Conservation (phyloP, 2,888 invertebrate species). For the Hesperia comma region DNA sequence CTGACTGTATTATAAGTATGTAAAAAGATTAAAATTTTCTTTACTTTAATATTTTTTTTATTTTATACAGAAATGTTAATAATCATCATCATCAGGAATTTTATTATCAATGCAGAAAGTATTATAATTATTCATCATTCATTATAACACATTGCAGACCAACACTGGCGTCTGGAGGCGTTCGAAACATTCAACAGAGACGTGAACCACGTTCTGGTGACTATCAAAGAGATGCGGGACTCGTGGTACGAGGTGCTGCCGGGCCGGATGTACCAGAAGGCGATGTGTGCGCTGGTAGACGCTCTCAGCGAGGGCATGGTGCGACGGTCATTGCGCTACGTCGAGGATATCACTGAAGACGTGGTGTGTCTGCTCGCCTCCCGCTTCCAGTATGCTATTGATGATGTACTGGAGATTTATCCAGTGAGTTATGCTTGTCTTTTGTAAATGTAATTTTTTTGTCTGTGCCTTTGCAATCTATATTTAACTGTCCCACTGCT, state of each 20-base stretch:
- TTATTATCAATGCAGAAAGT: too few species aligned
- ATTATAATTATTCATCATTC: too few species aligned
- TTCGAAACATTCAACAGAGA: conserved; percentile 69
- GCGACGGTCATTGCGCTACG: conserved; percentile 55
- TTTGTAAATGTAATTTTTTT: not conserved
- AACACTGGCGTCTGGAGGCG: conserved; percentile 62
- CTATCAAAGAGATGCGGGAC: conserved; percentile 61
- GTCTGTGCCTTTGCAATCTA: too few species aligned
- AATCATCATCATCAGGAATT: too few species aligned
- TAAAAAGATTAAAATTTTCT: too few species aligned
- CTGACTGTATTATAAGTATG: too few species aligned
- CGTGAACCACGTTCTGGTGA: conserved; percentile 60
- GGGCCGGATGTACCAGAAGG: conserved; percentile 66
- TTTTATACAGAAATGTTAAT: too few species aligned
- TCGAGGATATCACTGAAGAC: conserved; percentile 65
- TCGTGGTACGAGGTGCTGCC: conserved; percentile 68
- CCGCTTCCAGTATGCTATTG: conserved; percentile 58
- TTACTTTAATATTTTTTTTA: too few species aligned
- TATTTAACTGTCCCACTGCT: too few species aligned
- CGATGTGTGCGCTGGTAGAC: conserved; percentile 63
- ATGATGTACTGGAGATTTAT: conserved; percentile 60
- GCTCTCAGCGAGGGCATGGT: conserved; percentile 64
- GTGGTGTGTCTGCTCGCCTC: conserved; percentile 65
- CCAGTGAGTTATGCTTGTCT: conserved; percentile 54
- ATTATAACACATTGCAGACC: conserved; percentile 49